Evolutionary conservation across 2,113 vertebrate genomes (phyloP), one percentile per base, ranked within the genome.

Genomic region (Chrysemys picta): DNA sequence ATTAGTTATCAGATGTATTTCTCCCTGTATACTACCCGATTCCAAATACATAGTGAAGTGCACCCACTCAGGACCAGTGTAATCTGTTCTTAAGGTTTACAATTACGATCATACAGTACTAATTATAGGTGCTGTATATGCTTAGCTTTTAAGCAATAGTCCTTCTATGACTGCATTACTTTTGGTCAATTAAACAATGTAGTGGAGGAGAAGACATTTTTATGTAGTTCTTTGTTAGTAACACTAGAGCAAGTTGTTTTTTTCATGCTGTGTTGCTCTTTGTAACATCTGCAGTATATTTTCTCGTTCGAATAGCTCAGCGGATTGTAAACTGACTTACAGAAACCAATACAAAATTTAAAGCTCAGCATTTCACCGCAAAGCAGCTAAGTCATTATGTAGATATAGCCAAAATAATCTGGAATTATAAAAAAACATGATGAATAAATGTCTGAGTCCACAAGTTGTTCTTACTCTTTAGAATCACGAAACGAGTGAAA

Each of bases 41-140:
- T 89, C 93, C 91, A 88, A 93, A 84, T 80, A 38, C 88, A 52
- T 81, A 54, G 31, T 89, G 84, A 85, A 95, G 94, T 12, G 88
- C 94, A 93, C 82, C 52, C 80, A 54, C 83, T 90, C 83, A 89
- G 72, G 75, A 83, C 92, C 1, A 47, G 17, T 75, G 25, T 82
- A 12, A 8, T 80, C 82, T 93, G 78, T 96, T 97, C 81, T 89
- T 91, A 94, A 95, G 94, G 59, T 85, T 82, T 97, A 96, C 95
- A 96, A 69, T 96, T 94, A 88, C 81, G 78, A 93, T 84, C 79
- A 47, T 78, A 72, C 69, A 84, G 87, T 80, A 75, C 88, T 96
- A 97, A 96, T 96, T 94, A 97, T 75, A 91, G 96, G 93, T 95
- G 84, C 85, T 91, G 96, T 84, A 2, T 89, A 88, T 86, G 50